Percentiles rank a stretch among this genome's conserved stretches.
These are phyloP conservation scores for Lepidurus arcticus DNA, from an alignment of 1,140 invertebrate species.

Conservation along the genomic window DNA sequence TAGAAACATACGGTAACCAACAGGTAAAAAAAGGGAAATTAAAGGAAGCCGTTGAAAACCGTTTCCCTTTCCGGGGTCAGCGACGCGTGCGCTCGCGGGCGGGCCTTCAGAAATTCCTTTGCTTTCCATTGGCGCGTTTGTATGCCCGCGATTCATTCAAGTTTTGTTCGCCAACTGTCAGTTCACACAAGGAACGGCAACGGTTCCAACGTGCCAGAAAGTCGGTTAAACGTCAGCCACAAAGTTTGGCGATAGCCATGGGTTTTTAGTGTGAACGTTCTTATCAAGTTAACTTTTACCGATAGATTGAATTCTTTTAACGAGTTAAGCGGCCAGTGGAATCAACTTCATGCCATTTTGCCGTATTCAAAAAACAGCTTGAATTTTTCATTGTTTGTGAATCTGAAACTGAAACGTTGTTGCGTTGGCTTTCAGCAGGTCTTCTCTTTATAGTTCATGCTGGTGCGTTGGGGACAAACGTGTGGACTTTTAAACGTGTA, in stretches of 20 bases:
- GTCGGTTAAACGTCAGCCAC: neutral
- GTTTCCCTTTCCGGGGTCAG: slow-evolving; percentile 20
- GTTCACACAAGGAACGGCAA: slow-evolving; percentile 18
- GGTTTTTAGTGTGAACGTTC: neutral
- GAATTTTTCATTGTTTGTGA: neutral
- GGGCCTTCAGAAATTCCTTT: neutral
- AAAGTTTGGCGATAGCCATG: neutral
- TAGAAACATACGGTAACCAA: neutral
- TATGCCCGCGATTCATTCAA: slow-evolving; percentile 11
- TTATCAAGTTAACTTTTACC: neutral
- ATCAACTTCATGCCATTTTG: no score
- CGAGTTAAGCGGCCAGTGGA: no score
- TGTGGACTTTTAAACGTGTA: neutral
- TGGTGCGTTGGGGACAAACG: neutral
- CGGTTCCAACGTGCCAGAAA: slow-evolving; percentile 14
- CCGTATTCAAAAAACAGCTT: no score
- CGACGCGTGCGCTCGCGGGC: neutral
- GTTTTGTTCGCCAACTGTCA: slow-evolving; percentile 5
- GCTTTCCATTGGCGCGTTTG: neutral
- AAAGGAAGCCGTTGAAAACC: slow-evolving; percentile 15
- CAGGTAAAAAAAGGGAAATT: slow-evolving; percentile 7
- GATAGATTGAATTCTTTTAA: neutral
- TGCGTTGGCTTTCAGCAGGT: neutral
- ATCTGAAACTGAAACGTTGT: neutral
- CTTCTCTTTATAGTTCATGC: neutral